These are phyloP conservation scores for Dichetophora obliterata DNA, from an alignment of 2,888 invertebrate genomes.

Conservation along the genomic window DNA sequence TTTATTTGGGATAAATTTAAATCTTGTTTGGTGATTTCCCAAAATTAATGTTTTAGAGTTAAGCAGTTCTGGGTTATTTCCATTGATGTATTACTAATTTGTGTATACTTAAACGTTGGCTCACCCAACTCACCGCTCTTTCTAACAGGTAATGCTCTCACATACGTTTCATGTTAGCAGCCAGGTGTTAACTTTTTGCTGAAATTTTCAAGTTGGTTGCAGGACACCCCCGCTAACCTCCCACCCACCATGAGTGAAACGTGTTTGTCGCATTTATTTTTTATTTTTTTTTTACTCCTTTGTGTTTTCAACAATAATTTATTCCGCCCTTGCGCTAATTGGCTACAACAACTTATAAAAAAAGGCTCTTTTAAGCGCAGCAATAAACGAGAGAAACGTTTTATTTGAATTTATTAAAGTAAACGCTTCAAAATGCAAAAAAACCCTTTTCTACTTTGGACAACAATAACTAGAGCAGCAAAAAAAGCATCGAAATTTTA, in stretches of 20 bases:
- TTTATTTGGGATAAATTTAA: too few relatives aligned
- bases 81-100: too few relatives aligned
- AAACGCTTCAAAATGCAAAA: neutral
- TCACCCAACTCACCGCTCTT: neutral
- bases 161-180: neutral
- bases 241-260: neutral
- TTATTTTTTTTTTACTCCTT: neutral
- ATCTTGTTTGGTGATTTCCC: too few relatives aligned
- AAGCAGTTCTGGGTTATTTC: too few relatives aligned
- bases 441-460: too few relatives aligned
- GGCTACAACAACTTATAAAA: neutral
- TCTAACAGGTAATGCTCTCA: too few relatives aligned
- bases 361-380: neutral
- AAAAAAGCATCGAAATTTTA: too few relatives aligned
- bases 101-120: too few relatives aligned
- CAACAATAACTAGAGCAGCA: too few relatives aligned
- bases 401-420: neutral
- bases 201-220: neutral
- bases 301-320: neutral
- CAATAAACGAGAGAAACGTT: neutral
- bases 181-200: neutral
- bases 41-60: too few relatives aligned
- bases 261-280: neutral
- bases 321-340: constrained; percentile 5
- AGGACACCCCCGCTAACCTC: too few relatives aligned